A percentile compares a stretch with the other conserved stretches of the same genome.
These are phyloP conservation scores for Megalurothrips usitatus DNA, from an alignment of 2,888 invertebrate genomes.

Conservation along the genomic window DNA sequence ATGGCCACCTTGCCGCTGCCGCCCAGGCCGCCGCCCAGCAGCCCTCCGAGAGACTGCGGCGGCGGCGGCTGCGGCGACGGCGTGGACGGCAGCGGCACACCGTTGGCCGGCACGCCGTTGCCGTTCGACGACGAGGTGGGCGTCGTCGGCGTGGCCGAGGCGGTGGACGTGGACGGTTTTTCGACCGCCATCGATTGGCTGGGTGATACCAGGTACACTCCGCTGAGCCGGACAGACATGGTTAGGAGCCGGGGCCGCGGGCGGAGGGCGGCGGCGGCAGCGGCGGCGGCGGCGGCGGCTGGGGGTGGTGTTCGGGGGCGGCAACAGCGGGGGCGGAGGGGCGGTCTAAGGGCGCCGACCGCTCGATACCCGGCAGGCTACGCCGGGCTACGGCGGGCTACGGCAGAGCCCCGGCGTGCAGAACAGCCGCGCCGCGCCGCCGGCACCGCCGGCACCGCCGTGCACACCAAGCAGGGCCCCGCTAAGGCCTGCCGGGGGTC, in stretches of 20 bases:
- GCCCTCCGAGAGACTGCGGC: background rate
- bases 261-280: background rate
- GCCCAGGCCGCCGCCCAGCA: background rate
- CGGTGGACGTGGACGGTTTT: background rate
- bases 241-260: background rate
- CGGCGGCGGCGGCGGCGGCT: slow-evolving; percentile 3
- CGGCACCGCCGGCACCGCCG: background rate
- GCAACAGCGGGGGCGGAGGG: background rate
- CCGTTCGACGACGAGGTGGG: background rate
- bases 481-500: background rate
- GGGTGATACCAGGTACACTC: slow-evolving; percentile 19
- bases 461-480: background rate
- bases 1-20: slow-evolving; percentile 9
- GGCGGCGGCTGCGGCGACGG: background rate
- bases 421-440: background rate
- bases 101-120: background rate
- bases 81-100: background rate
- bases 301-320: background rate
- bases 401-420: no score
- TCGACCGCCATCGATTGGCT: background rate
- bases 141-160: background rate
- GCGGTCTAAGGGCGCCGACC: background rate
- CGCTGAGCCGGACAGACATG: slow-evolving; percentile 5
- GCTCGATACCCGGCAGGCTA: background rate
- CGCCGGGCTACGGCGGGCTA: background rate